Base-by-base conservation (phyloP, 2,888 invertebrate species). In the Beris chalybata region DNA sequence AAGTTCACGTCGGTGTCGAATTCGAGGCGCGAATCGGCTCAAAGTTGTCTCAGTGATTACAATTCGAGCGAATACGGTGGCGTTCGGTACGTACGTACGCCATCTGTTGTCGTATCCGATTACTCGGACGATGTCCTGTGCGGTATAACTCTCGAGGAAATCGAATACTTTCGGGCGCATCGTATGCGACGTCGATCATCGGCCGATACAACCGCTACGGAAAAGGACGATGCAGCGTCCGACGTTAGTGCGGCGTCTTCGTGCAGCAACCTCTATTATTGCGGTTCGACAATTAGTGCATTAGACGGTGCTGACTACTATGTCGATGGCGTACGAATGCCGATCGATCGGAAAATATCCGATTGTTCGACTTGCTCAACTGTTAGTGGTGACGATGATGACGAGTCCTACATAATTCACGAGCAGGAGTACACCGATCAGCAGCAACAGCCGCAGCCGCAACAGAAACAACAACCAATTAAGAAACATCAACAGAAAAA, bases 81-180 rank as follows among this genome's bases (percentile, higher is more conserved):
- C 74, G 82, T 83, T 65, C 80, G 87, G 4, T 90, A 87, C 73
- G 90, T 91, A 79, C 82, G 92, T 67, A 92, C 92, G 0, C 93
- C 93, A 0, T 92, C 92, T 65, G 92, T 93, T 54, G 92, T 93
- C 4, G 91, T 93, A 50, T 92, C 92, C 75, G 93, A 93, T 77
- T 92, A 92, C 75, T 92, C 92, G 0, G 92, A 92, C 74, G 92
- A 88, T 74, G 81, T 85, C 5, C 81, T 84, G 73, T 81, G 80
- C 65, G 84, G 85, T 58, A 79, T 86, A 15, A 85, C 84, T 31
- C 78, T 86, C 52, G 86, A 86, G 72, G 86, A 86, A 71, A 83
- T 86, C 69, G 86, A 86, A 73, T 85, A 84, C 74, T 84, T 85
- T 72, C 80, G 84, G 4, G 80, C 79, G 71, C 83, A 83, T 69